Evolutionary conservation across 2,113 vertebrate species (phyloP), one percentile per base, ranked within the genome.

Genomic region (Vulpes lagopus): DNA sequence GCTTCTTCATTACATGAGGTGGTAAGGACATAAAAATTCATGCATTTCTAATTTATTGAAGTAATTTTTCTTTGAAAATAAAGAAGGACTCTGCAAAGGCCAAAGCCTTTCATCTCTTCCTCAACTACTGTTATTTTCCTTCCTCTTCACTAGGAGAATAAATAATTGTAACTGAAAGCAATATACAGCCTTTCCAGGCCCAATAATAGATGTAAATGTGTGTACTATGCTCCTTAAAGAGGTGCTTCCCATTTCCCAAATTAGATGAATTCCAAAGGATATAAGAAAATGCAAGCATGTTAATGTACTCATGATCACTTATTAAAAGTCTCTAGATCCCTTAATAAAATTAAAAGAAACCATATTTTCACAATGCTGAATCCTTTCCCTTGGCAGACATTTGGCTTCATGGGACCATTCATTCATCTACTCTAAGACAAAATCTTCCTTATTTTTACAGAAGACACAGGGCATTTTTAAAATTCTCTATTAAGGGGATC

Each of bases 1-100:
- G 32, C 9, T 67, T 76, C 19, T 23, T 92, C 15, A 91, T 32
- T 35, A 65, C 4, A 27, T 49, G 23, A 90, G 30, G 5, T 55
- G 1, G 4, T 30, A 95, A 82, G 19, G 15, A 65, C 20, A 84
- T 57, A 83, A 69, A 76, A 90, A 62, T 25, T 12, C 43, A 79
- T 62, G 43, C 59, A 73, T 55, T 86, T 89, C 65, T 82, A 95
- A 82, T 71, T 84, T 88, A 62, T 35, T 67, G 3, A 85, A 84
- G 30, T 88, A 91, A 81, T 71, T 95, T 65, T 85, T 78, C 35
- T 78, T 59, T 93, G 59, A 57, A 93, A 83, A 62, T 38, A 53
- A 89, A 95, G 78, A 76, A 49, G 3, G 3, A 74, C 64, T 65
- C 64, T 25, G 53, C 11, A n/a, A 78, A 65, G 11, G 7, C 53